Evolutionary conservation across 2,797 vertebrate genomes (phyloP), one percentile per base, ranked within the genome.

Genomic region (Myotis pilosus): DNA sequence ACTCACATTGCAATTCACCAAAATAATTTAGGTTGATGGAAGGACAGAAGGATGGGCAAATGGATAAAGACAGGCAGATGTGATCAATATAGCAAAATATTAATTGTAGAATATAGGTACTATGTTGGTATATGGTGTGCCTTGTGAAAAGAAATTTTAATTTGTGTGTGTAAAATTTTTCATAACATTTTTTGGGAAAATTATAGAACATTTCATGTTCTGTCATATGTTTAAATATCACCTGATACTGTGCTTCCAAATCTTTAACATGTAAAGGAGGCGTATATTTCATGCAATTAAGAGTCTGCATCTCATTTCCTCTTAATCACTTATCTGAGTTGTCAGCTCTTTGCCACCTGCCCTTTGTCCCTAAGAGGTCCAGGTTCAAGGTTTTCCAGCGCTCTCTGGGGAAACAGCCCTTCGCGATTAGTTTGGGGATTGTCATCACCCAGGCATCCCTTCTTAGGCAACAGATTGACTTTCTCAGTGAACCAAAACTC

Each of bases 311-410:
- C 23, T 88, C 16, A 90, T 36, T 89, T 92, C 36, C 17, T 85
- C 72, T 41, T 62, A 76, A 33, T 87, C 71, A 64, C 30, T 69
- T 47, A 57, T 12, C 81, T 87, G 60, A 92, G 22, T n/a, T 72
- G 44, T 93, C 80, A 92, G 66, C 72, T 89, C 30, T 68, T 93
- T 68, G n/a, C 33, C 28, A 25, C 10, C 30, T 66, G 60, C n/a
- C 47, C 60, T 95, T 72, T 90, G 62, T 75, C 57, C 75, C 12
- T 74, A 25, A 90, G 68, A 93, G 75, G 71, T 82, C 17, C 15
- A 82, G 86, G 85, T 90, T 96, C 83, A 84, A 87, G 82, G 51
- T 82, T 94, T 94, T 82, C 17, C 33, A 38, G 78, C 60, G 74
- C 62, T 94, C 90, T 92, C 60, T 96, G 71, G 47, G 66, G 64